Conservation (phyloP, 2,888 invertebrate genomes). For the Drosophila formosana region DNA sequence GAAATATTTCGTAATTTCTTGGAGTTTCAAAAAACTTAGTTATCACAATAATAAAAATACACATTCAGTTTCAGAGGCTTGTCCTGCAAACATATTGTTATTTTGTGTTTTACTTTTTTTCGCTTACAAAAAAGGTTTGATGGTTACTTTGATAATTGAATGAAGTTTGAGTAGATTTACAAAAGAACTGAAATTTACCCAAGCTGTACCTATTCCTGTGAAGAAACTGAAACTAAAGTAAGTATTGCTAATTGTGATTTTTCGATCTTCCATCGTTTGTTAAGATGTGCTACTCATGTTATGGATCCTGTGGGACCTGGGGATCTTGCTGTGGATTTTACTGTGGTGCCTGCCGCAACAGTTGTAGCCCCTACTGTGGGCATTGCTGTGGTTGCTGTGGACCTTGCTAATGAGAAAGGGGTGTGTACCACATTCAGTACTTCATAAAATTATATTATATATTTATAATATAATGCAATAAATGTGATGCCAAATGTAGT, state of each 20-base stretch:
- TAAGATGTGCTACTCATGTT: constrained; percentile 19
- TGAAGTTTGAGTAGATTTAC: neutral
- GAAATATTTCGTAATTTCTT: too few relatives aligned
- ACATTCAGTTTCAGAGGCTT: constrained; percentile 5
- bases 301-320: constrained; percentile 10
- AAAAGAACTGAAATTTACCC: neutral
- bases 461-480: neutral
- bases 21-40: neutral
- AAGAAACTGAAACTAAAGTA: constrained; percentile 15
- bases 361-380: constrained; percentile 10
- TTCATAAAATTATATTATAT: neutral
- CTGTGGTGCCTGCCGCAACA: constrained; percentile 10
- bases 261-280: neutral
- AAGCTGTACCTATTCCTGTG: constrained; percentile 16
- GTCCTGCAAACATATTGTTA: constrained; percentile 6
- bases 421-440: neutral
- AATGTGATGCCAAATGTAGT: too few relatives aligned
- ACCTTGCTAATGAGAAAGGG: constrained; percentile 4
- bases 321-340: neutral
- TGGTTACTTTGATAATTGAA: neutral
- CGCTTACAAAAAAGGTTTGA: neutral
- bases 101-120: constrained; percentile 24
- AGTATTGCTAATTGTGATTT: neutral
- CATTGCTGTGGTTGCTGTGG: constrained; percentile 15
- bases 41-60: neutral